A percentile compares a stretch with the other conserved stretches of the same genome.
phyloP scores from a whole-genome alignment of 1,140 invertebrate genomes.

The Eciton burchellii region DNA sequence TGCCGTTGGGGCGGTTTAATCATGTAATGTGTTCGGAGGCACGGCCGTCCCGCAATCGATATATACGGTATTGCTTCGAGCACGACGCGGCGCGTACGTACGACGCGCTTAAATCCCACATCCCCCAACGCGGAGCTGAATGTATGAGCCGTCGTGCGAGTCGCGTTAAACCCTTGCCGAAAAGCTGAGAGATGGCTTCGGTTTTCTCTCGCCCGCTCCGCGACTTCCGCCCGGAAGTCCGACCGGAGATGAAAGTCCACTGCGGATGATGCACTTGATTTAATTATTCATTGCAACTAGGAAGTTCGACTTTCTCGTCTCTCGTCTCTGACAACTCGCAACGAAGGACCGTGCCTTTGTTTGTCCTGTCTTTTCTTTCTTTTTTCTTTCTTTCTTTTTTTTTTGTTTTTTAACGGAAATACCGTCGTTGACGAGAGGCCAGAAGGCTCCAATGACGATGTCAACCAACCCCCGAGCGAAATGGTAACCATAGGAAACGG shows the following conservation, averaged over 20 bases:
- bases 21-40: constrained; percentile 85
- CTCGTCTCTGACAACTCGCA: too few species aligned
- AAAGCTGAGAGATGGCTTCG: neutral
- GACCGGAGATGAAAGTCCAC: neutral
- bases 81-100: constrained; percentile 75
- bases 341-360: too few species aligned
- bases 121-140: constrained; percentile 70
- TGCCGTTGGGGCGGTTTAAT: constrained; percentile 83
- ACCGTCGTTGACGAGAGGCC: constrained; percentile 58
- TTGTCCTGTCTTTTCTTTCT: too few species aligned
- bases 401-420: constrained; percentile 8
- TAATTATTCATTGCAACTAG: too few species aligned
- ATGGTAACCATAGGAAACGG: constrained; percentile 77
- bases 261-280: too few species aligned
- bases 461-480: constrained; percentile 73
- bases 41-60: constrained; percentile 83
- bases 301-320: too few species aligned
- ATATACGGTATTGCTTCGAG: constrained; percentile 85
- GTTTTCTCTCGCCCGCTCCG: neutral
- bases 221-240: neutral
- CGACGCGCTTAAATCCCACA: constrained; percentile 81
- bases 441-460: constrained; percentile 74
- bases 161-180: constrained; percentile 15
- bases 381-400: neutral
- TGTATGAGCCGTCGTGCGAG: constrained; percentile 15